Evolutionary conservation across 2,113 vertebrate genomes (phyloP).

Genomic region (Cyanoramphus novaezelandiae): DNA sequence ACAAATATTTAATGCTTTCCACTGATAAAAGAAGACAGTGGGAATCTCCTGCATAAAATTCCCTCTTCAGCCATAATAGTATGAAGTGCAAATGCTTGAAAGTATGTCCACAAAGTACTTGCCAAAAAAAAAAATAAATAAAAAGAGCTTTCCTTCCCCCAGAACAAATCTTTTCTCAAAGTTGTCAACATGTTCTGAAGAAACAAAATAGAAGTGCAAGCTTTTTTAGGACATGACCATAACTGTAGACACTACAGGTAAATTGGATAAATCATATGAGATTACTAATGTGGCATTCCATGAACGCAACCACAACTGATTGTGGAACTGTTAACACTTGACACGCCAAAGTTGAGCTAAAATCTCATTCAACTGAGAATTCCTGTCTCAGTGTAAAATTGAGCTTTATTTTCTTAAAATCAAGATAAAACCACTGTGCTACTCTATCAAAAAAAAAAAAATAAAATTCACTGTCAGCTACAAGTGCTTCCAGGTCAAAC

Average conservation of each 20-base stretch:
- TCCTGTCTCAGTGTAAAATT: neutral
- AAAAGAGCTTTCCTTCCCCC: accelerated
- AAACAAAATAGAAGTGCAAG: neutral
- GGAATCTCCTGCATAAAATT: neutral
- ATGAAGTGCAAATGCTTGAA: neutral
- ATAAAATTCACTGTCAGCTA: neutral
- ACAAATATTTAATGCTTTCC: neutral
- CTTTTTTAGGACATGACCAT: neutral
- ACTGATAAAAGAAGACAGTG: neutral
- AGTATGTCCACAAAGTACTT: neutral
- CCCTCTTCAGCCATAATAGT: neutral
- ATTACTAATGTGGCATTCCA: neutral
- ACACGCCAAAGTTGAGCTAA: neutral
- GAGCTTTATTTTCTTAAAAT: neutral
- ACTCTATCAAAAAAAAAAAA: neutral
- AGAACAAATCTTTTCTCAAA: neutral
- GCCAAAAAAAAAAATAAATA: neutral
- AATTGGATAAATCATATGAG: neutral
- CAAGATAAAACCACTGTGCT: neutral
- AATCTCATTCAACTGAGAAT: neutral
- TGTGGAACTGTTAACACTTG: neutral
- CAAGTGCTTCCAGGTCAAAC: neutral
- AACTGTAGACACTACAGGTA: neutral
- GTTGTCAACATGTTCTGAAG: neutral
- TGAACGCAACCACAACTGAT: neutral